Base-by-base conservation (phyloP, 1,140 invertebrate species). In the Heliothis subflexa region DNA sequence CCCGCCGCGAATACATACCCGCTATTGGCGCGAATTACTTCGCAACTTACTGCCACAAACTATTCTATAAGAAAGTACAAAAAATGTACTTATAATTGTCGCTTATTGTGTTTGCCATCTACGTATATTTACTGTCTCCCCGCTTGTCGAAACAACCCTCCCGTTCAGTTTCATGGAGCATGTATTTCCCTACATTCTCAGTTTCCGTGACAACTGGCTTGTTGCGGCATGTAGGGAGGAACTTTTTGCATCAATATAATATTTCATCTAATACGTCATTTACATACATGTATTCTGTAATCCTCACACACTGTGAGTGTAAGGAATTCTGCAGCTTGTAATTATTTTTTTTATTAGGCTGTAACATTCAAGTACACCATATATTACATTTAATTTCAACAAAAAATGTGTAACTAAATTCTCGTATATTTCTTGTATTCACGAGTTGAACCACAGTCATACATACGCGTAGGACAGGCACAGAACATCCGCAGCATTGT, bases 1-100 rank as follows among this genome's bases (percentile, higher is more conserved):
- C 85, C 79, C 78, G 76, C 80, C 66, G 70, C 82, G 80, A 80
- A 83, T 59, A 21, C 40, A 61, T 16, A 75, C 45, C 25, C 72
- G 55, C 57, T 40, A 75, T 75, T 75, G 72, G 72, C 72, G 72
- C 55, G 57, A 75, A 75, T 62, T 62, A 62, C 47, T 75, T 73
- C 55, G 11, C 40, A 59, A 72, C 68, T 71, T 78, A 9, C 3
- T 18, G 50, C 28, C 45, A 47, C 49, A 72, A 72, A 66, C 66
- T 70, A 70, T 70, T 52, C 21, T 70, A 16, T 18, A 70, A 52
- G 16, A 49, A 66, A 66, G 40, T 66, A 66, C 40, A 49, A 52
- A 70, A 68, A 70, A 70, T 50, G 66, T 70, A 13, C 47, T 50
- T 70, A n/a, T 66, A 66, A 66, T 66, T 66, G 62, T 66, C 40